Base-by-base conservation (phyloP, 2,797 vertebrate species). In the Limnodromus scolopaceus region DNA sequence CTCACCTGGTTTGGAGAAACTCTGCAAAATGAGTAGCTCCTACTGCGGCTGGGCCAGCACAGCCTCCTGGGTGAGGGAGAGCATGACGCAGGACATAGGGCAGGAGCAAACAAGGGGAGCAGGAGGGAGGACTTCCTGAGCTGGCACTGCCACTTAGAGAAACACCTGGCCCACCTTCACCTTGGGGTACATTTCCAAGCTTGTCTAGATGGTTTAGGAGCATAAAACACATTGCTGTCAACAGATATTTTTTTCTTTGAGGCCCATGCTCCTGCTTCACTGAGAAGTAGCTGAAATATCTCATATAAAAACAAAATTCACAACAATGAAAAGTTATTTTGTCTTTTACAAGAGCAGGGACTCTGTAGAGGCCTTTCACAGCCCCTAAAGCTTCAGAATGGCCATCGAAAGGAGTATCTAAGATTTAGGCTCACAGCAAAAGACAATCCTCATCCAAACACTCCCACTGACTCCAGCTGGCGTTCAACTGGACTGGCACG, bases 51-150 rank as follows among this genome's bases (percentile, higher is more conserved):
- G 68, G 32, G 38, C 46, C 3, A 6, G 60, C 65, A 70, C 51
- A 43, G 53, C 48, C 57, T 76, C 17, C 77, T 45, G 63, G 17
- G 22, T 45, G 58, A 80, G 34, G n/a, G 24, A 86, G 13, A 61
- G 36, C 1, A 0, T 23, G 32, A 32, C 0, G 0, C 24, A 43
- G 27, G 34, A 32, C 0, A 1, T 24, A 43, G 27, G 58, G 38
- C 63, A 63, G 72, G 27, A 89, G 25, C 34, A 51, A 65, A 34
- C n/a, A 48, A 15, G 22, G 30, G 41, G 25, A 78, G 24, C 8
- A 8, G 27, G 57, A 63, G 5, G 2, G 5, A 18, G 24, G 5
- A 24, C 16, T 49, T 66, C 41, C 38, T 36, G n/a, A 66, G 24
- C 39, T 71, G 68, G 32, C 80, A 86, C 13, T 51, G 80, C 22